Evolutionary conservation across 2,888 invertebrate genomes (phyloP), one percentile per base, ranked within the genome.

Genomic region (Arge pagana): DNA sequence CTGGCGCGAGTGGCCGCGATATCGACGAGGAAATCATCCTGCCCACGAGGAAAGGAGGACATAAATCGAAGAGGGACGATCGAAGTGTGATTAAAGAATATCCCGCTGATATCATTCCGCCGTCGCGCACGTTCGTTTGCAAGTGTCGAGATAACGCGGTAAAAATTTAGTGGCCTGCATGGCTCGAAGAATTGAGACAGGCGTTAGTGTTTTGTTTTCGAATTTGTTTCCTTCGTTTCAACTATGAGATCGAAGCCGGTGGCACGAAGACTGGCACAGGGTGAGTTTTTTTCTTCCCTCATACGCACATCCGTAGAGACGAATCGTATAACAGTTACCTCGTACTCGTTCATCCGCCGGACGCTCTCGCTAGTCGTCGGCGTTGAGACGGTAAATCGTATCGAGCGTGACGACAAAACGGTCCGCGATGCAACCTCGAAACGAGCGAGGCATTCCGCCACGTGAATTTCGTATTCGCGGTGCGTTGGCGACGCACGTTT

Each of bases 161-260:
- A 43, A 10, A 28, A 33, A 43, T 45, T 7, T 28, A 8, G 36
- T 39, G 52, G 37, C 42, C 30, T 64, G 74, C 70, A 75, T 76
- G 75, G 74, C 70, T 73, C 67, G 65, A 63, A 60, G 65, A 55
- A 69, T 64, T 60, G 60, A 43, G 59, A 67, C 57, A 53, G 56
- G 56, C 60, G 60, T 65, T 55, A 70, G 74, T 75, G 74, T 66
- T 72, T 71, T 66, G 64, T 62, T 71, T 67, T 67, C 60, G 61
- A 65, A 56, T 63, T 66, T 56, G 26, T 24, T 53, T 50, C 68
- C 55, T 63, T 66, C 55, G 7, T 15, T 53, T 35, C 70, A 76
- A 78, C 81, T 79, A 87, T 87, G 87, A 83, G 87, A 81, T 85
- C 84, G 64, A 87, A 87, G 78, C 85, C 86, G 70, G 84, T 87